These are phyloP conservation scores for Nanorana parkeri DNA, from an alignment of 2,113 vertebrate species.

Conservation along the genomic window DNA sequence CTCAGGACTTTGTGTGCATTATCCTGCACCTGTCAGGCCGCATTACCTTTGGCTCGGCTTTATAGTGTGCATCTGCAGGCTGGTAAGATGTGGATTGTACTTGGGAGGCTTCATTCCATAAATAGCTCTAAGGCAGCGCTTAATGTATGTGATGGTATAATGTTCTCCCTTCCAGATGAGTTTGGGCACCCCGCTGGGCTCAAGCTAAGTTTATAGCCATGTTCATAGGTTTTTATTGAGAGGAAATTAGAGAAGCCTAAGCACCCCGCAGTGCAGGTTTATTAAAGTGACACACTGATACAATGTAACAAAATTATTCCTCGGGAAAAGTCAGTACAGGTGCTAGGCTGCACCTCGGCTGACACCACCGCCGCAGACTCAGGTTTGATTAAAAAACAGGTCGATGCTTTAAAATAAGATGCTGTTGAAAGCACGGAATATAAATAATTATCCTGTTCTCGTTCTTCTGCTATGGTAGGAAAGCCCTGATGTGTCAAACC, in stretches of 20 bases:
- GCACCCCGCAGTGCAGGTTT: conserved; percentile 24
- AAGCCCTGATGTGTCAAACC: too few species aligned
- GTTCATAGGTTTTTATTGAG: conserved; percentile 31
- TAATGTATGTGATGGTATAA: conserved; percentile 29
- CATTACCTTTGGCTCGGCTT: conserved; percentile 10
- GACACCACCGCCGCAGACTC: neutral
- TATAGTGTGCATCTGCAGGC: conserved; percentile 37
- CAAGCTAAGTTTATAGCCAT: conserved; percentile 40
- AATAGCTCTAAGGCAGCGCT: conserved; percentile 17
- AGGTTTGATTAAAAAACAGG: neutral
- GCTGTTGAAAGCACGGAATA: too few species aligned
- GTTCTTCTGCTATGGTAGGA: too few species aligned
- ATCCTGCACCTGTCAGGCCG: conserved; percentile 38
- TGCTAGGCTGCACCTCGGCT: conserved; percentile 8
- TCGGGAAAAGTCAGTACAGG: conserved; percentile 18
- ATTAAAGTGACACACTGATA: conserved; percentile 41
- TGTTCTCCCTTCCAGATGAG: conserved; percentile 32
- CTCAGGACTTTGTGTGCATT: conserved; percentile 7
- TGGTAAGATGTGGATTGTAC: conserved; percentile 38
- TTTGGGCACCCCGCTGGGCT: conserved; percentile 13
- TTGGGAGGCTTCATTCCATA: conserved; percentile 23
- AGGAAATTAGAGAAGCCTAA: conserved; percentile 14
- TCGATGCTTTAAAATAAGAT: too few species aligned
- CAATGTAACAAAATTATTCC: neutral
- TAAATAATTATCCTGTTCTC: too few species aligned